Conservation (phyloP, 2,888 invertebrate species). For the Lepas anatifera region DNA sequence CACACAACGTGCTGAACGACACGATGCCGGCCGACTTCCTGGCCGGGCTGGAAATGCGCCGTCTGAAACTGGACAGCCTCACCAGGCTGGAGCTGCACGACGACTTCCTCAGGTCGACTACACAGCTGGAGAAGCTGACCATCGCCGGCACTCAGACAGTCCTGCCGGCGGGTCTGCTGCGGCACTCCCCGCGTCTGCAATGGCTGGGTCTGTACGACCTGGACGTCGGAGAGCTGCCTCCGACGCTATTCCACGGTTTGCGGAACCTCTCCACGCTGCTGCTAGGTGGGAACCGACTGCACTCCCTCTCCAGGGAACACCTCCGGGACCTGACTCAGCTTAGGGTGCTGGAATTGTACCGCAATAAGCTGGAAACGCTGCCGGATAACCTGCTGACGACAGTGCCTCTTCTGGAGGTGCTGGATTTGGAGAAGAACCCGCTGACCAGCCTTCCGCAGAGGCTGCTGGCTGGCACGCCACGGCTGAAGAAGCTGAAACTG, state of each 20-base stretch:
- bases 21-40: not conserved
- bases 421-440: not conserved
- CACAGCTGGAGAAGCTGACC: not conserved
- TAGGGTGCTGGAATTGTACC: slow-evolving; percentile 27
- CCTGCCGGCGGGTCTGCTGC: not conserved
- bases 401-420: not conserved
- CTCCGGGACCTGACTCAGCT: slow-evolving; percentile 28
- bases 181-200: not conserved
- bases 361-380: slow-evolving; percentile 25
- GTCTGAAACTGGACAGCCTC: not conserved
- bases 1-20: not conserved
- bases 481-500: not conserved
- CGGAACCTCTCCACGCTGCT: slow-evolving; percentile 49
- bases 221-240: slow-evolving; percentile 41
- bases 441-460: not conserved
- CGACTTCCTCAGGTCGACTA: not conserved
- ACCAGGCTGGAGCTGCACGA: not conserved
- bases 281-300: slow-evolving; percentile 34
- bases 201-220: not conserved
- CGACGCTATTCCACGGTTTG: slow-evolving; percentile 48
- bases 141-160: not conserved
- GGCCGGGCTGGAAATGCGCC: not conserved
- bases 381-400: slow-evolving; percentile 19
- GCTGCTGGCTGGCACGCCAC: not conserved
- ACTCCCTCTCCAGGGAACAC: slow-evolving; percentile 26